phyloP scores from a whole-genome alignment of 2,888 invertebrate genomes.

The Torymus aiolomorphi region DNA sequence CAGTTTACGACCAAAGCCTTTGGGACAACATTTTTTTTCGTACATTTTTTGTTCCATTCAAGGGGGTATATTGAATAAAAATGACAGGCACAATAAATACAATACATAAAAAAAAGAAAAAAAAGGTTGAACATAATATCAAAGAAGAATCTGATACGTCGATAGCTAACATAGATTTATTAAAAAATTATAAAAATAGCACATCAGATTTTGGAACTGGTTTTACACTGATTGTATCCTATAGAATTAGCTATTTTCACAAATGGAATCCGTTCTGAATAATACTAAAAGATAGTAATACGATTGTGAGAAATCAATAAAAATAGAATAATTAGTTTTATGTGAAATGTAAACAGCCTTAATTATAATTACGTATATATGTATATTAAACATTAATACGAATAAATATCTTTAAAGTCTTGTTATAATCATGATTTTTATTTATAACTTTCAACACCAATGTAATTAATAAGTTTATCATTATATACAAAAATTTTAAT shows the following conservation, averaged over 20 bases:
- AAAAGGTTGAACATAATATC: not conserved
- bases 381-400: too few species aligned
- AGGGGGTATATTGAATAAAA: not conserved
- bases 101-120: not conserved
- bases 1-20: not conserved
- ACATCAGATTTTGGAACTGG: slow-evolving; percentile 19
- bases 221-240: slow-evolving; percentile 20
- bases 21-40: slow-evolving; percentile 1
- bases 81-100: not conserved
- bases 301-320: too few species aligned
- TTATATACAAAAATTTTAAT: too few species aligned
- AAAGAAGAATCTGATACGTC: too few species aligned
- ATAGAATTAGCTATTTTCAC: slow-evolving; percentile 22
- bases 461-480: too few species aligned
- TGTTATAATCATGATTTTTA: too few species aligned
- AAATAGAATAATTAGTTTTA: too few species aligned
- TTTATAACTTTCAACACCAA: too few species aligned
- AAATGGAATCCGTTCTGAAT: not conserved
- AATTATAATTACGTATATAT: too few species aligned
- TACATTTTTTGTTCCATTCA: slow-evolving; percentile 4
- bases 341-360: too few species aligned
- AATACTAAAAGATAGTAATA: too few species aligned
- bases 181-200: not conserved
- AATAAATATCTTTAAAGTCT: too few species aligned
- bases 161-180: not conserved